A percentile compares a stretch with the other conserved stretches of the same genome.
phyloP scores from a whole-genome alignment of 1,140 invertebrate genomes.

The Megathymus violae region DNA sequence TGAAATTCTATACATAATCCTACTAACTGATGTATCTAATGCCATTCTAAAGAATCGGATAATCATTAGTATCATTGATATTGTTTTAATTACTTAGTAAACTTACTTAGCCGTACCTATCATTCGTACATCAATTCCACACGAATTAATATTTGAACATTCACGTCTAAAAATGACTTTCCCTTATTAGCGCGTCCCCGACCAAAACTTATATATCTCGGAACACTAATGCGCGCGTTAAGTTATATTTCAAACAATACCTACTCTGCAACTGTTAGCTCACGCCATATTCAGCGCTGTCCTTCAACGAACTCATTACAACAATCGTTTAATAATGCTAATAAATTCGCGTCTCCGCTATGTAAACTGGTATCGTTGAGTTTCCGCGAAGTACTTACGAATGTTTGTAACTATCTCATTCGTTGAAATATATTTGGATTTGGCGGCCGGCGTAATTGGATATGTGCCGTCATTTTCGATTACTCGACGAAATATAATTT shows the following conservation, averaged over 20 bases:
- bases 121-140: too few relatives aligned
- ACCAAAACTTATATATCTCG: background rate
- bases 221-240: background rate
- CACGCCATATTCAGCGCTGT: slow-evolving; percentile 16
- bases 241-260: slow-evolving; percentile 2
- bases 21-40: too few relatives aligned
- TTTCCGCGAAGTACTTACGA: slow-evolving; percentile 21
- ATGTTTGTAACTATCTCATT: slow-evolving; percentile 23
- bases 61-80: background rate
- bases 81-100: too few relatives aligned
- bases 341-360: slow-evolving; percentile 26
- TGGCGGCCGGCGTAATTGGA: background rate
- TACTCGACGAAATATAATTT: background rate
- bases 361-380: slow-evolving; percentile 15
- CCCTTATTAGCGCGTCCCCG: background rate
- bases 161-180: background rate
- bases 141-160: background rate
- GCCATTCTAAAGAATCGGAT: background rate
- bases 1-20: too few relatives aligned
- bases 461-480: slow-evolving; percentile 13
- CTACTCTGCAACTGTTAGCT: background rate
- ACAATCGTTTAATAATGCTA: slow-evolving; percentile 30
- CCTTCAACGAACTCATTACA: slow-evolving; percentile 29
- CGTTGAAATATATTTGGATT: slow-evolving; percentile 16
- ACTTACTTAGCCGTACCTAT: too few relatives aligned